phyloP scores from a whole-genome alignment of 2,113 vertebrate genomes.

The Leptodactylus fuscus region DNA sequence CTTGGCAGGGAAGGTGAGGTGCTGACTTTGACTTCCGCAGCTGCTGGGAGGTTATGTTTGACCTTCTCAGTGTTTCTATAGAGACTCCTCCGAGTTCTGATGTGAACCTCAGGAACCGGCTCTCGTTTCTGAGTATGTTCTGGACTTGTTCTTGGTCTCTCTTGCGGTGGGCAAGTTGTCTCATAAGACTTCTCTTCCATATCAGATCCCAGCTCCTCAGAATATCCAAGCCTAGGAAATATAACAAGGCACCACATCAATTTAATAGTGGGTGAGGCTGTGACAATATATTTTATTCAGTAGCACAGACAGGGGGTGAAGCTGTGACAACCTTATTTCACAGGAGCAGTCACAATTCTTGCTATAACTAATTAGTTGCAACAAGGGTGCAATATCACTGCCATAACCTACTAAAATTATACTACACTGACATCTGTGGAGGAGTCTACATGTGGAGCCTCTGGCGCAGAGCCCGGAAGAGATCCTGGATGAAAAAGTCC shows the following conservation, averaged over 20 bases:
- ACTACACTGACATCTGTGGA: too few species aligned
- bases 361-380: too few species aligned
- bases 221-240: conserved; percentile 20
- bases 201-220: conserved; percentile 8
- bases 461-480: too few species aligned
- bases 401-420: too few species aligned
- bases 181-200: conserved; percentile 20
- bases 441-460: too few species aligned
- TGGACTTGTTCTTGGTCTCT: not conserved
- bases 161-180: not conserved
- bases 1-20: not conserved
- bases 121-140: not conserved
- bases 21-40: not conserved
- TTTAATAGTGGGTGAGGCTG: not conserved
- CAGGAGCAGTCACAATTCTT: not conserved
- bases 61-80: conserved; percentile 2
- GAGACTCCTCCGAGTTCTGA: conserved; percentile 16
- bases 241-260: not conserved
- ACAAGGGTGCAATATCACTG: not conserved
- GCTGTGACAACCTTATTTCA: not conserved
- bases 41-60: too few species aligned
- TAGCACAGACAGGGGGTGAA: not conserved
- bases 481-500: too few species aligned
- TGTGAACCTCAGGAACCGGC: not conserved
- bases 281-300: too few species aligned